Evolutionary conservation across 2,113 vertebrate species (phyloP), one percentile per base, ranked within the genome.

Genomic region (Herpailurus yagouaroundi): DNA sequence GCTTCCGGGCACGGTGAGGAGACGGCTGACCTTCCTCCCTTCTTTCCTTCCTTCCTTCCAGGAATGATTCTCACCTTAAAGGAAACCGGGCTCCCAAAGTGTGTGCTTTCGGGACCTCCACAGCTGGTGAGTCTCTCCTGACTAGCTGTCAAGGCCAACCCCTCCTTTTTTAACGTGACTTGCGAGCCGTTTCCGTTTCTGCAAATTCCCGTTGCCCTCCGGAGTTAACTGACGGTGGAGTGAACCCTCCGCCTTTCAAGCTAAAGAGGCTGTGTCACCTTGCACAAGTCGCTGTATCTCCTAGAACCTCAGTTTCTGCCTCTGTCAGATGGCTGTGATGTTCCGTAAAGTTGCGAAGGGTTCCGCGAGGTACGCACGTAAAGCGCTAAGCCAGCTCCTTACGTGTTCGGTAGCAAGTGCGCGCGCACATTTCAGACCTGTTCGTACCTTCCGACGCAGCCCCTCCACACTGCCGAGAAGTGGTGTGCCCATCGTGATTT

Each of bases 11-110:
- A 69, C 12, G 2, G 14, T 33, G 29, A 15, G 55, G 29, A 96
- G 69, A 19, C 45, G n/a, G 68, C 36, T 87, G 3, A 82, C 33
- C 69, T 36, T 71, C 4, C 74, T 80, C 11, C 7, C 21, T 60
- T 23, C 57, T 21, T 60, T 23, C 8, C 74, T 80, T 14, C 5
- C 7, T 60, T 83, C 50, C 18, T 91, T 89, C 89, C 96, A 99
- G 99, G 99, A 63, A 99, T 99, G 99, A 99, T 99, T 57, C 98
- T 99, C 69, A 99, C 99, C 0, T 86, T 99, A 86, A 99, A 99
- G 98, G 99, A 99, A 94, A 99, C 98, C 0, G 99, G 99, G 3
- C 99, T 99, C 16, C 99, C 99, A 1, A 99, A 99, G 55, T 99
- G 99, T 86, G 98, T 99, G 29, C 99, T 99, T 36, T 99, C 99